phyloP scores from a whole-genome alignment of 2,797 vertebrate species.

The Gadopsis bispinosus region DNA sequence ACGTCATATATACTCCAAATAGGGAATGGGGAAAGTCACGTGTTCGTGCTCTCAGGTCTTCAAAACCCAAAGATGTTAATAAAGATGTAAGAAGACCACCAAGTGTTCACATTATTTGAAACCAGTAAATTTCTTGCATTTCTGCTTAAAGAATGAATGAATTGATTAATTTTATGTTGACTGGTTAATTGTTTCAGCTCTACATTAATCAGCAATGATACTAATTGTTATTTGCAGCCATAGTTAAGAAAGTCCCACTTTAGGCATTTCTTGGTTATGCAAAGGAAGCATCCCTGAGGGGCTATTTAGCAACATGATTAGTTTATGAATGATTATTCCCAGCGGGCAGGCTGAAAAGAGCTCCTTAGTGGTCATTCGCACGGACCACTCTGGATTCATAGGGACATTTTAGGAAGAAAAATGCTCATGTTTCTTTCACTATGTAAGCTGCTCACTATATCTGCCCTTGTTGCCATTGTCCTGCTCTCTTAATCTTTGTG shows the following conservation, averaged over 20 bases:
- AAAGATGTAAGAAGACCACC: background rate
- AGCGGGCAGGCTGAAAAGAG: conserved; percentile 18
- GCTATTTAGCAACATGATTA: conserved; percentile 11
- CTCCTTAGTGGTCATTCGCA: conserved; percentile 37
- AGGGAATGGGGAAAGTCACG: background rate
- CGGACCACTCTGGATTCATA: conserved; percentile 8
- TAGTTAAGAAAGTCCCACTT: background rate
- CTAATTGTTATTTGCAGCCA: background rate
- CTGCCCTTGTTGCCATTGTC: conserved; percentile 7
- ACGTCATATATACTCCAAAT: background rate
- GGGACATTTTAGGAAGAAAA: conserved; percentile 82
- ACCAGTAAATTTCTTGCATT: background rate
- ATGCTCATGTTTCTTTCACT: conserved; percentile 44
- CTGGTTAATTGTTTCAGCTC: background rate
- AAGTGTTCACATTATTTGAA: background rate
- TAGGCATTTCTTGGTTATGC: background rate
- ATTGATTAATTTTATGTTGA: background rate
- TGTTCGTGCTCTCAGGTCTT: background rate
- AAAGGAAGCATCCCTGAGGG: conserved; percentile 10
- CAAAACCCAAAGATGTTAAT: background rate
- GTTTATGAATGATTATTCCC: conserved; percentile 42
- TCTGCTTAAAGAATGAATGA: too few relatives aligned
- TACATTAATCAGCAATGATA: background rate
- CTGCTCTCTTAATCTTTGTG: conserved; percentile 39
- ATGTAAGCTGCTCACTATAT: background rate